A percentile compares a stretch with the other conserved stretches of the same genome.
Conservation (phyloP, 2,113 vertebrate species). For the Eonycteris spelaea region DNA sequence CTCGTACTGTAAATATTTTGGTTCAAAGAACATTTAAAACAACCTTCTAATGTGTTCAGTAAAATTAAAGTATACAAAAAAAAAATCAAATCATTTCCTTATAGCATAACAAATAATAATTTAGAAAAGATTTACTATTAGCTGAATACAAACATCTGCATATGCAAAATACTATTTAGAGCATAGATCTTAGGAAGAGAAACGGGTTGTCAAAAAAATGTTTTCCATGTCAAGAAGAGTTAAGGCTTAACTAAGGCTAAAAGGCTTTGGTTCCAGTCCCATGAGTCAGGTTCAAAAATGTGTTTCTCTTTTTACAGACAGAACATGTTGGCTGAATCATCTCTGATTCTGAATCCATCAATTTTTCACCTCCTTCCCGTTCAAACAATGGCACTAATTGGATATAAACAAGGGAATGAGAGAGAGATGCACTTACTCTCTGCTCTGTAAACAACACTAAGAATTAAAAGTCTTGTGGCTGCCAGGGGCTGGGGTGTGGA, state of each 20-base stretch:
- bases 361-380: background rate
- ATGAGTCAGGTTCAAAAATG: slow-evolving; percentile 10
- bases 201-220: background rate
- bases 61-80: slow-evolving; percentile 38
- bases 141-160: slow-evolving; percentile 6
- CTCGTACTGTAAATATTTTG: slow-evolving; percentile 56
- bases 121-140: slow-evolving; percentile 18
- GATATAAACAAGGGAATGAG: background rate
- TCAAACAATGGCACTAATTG: background rate
- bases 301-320: slow-evolving; percentile 23
- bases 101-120: background rate
- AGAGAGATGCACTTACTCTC: background rate
- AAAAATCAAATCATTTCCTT: slow-evolving; percentile 12
- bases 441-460: background rate
- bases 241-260: background rate
- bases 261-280: background rate
- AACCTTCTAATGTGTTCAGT: slow-evolving; percentile 41
- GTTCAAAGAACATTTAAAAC: slow-evolving; percentile 56
- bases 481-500: too few relatives aligned
- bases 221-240: slow-evolving; percentile 18
- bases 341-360: background rate
- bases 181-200: background rate
- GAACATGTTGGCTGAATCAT: background rate
- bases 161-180: slow-evolving; percentile 16
- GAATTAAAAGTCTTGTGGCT: background rate